A percentile compares a stretch with the other conserved stretches of the same genome.
These are phyloP conservation scores for Artibeus lituratus DNA, from an alignment of 2,797 vertebrate species.

Conservation along the genomic window DNA sequence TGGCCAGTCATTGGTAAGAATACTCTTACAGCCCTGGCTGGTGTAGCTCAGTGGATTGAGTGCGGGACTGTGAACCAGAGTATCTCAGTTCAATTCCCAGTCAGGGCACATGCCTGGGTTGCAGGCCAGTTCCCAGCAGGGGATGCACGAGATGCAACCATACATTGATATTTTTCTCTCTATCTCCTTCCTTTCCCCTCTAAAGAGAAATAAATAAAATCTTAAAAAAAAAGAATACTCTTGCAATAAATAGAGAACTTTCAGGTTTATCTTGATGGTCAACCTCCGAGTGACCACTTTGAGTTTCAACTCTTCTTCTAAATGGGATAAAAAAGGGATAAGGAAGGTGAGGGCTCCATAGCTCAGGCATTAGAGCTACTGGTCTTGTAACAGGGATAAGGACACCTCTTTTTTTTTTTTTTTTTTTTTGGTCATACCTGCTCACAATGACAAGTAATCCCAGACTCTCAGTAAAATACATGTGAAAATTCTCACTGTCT, in stretches of 20 bases:
- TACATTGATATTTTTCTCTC: too few relatives aligned
- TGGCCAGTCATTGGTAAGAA: not conserved
- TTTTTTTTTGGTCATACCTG: not conserved
- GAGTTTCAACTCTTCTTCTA: not conserved
- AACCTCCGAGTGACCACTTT: not conserved
- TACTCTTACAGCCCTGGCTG: not conserved
- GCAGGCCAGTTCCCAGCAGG: too few relatives aligned
- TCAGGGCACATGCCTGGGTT: too few relatives aligned
- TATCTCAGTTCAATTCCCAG: too few relatives aligned
- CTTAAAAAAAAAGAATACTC: not conserved
- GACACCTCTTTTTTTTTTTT: not conserved
- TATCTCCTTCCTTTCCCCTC: too few relatives aligned
- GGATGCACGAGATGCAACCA: too few relatives aligned
- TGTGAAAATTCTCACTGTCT: not conserved
- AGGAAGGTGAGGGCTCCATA: too few relatives aligned
- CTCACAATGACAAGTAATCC: not conserved
- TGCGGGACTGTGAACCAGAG: too few relatives aligned
- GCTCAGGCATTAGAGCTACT: too few relatives aligned
- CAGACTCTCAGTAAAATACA: not conserved
- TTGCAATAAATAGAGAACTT: not conserved
- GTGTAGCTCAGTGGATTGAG: too few relatives aligned
- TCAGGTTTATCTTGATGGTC: not conserved
- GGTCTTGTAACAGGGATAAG: too few relatives aligned
- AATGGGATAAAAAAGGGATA: not conserved
- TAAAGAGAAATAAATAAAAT: too few relatives aligned